Conservation (phyloP, 2,797 vertebrate genomes). For the Sebastes vulpes region DNA sequence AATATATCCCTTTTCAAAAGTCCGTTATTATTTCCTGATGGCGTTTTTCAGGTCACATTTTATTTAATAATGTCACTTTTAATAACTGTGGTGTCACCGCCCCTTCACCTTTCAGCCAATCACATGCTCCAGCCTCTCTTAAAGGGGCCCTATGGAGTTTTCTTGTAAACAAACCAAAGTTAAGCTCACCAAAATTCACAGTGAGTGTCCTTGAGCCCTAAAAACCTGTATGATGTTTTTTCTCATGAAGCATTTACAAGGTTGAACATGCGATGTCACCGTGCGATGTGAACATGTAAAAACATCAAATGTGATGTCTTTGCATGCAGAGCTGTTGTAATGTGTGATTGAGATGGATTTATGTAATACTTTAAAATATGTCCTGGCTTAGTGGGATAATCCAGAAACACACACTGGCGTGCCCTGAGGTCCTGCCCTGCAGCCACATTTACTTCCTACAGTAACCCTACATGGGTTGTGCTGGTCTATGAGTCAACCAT, state of each 20-base stretch:
- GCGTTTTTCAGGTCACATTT: background rate
- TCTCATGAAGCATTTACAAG: too few species aligned
- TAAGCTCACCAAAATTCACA: too few species aligned
- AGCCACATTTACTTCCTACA: background rate
- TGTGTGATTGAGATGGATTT: background rate
- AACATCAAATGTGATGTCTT: background rate
- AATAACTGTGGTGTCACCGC: background rate
- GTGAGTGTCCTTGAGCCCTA: too few species aligned
- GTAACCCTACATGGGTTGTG: too few species aligned
- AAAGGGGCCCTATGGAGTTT: too few species aligned
- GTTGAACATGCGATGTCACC: background rate
- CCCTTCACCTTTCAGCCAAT: background rate
- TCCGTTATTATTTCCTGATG: background rate
- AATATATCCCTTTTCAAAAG: background rate
- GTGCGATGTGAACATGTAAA: background rate
- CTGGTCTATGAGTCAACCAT: background rate
- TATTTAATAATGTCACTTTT: background rate
- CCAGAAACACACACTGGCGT: background rate
- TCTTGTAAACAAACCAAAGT: too few species aligned
- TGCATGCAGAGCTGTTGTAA: background rate
- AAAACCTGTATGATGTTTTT: too few species aligned
- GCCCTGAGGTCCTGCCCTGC: background rate
- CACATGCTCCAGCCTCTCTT: background rate
- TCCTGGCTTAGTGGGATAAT: background rate
- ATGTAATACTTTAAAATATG: background rate